These are phyloP conservation scores for Hippocampus comes DNA, from an alignment of 2,113 vertebrate species.

Conservation along the genomic window DNA sequence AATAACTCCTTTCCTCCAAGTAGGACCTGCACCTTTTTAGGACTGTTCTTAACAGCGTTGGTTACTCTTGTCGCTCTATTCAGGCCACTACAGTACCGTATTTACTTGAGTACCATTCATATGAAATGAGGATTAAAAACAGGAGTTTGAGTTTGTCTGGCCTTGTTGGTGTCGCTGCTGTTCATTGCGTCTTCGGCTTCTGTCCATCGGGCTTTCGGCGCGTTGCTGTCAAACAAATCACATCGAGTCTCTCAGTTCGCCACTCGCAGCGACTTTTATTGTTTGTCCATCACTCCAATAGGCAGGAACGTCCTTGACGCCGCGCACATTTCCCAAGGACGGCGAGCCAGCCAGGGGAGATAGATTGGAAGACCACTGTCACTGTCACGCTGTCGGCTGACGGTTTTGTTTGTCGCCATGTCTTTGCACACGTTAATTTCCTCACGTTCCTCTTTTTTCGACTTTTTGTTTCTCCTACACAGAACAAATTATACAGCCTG, in stretches of 20 bases:
- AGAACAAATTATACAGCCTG: conserved; percentile 12
- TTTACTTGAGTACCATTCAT: not conserved
- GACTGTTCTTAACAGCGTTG: too few relatives aligned
- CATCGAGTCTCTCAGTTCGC: conserved; percentile 16
- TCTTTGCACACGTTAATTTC: conserved; percentile 22
- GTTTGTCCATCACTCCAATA: conserved; percentile 38
- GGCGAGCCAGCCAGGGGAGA: not conserved
- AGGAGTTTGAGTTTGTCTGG: not conserved
- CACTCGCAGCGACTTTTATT: conserved; percentile 24
- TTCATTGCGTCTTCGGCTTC: not conserved
- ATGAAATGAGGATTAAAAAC: not conserved
- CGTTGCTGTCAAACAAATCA: conserved; percentile 33
- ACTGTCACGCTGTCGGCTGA: conserved; percentile 20
- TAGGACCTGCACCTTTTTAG: too few relatives aligned
- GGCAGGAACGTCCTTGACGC: conserved; percentile 41
- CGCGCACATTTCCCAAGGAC: conserved; percentile 23
- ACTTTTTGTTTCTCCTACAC: not conserved
- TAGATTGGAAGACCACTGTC: conserved; percentile 10
- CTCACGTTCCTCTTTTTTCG: not conserved
- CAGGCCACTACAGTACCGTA: not conserved
- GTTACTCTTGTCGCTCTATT: not conserved
- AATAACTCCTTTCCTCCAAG: too few relatives aligned
- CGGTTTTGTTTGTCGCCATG: conserved; percentile 11
- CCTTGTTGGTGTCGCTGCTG: not conserved
- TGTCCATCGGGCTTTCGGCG: conserved; percentile 11